Conservation (phyloP, 2,888 invertebrate species). For the Apotomis turbidana region DNA sequence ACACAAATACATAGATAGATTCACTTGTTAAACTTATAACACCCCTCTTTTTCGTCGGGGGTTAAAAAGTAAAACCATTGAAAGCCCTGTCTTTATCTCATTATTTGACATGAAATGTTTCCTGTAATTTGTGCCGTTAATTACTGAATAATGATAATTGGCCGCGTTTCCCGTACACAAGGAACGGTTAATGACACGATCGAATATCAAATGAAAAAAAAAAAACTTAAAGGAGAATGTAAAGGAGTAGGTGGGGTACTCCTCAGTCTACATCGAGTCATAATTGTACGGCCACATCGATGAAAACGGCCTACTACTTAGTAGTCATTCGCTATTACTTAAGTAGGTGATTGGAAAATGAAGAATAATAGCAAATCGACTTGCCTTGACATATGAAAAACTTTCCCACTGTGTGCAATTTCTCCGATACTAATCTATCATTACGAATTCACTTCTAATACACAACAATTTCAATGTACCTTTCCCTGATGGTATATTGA, state of each 20-base stretch:
- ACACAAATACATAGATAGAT: too few species aligned
- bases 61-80: not conserved
- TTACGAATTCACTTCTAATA: conserved; percentile 35
- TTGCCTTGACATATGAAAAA: conserved; percentile 30
- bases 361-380: conserved; percentile 25
- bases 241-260: conserved; percentile 8
- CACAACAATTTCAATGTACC: conserved; percentile 13
- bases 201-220: conserved; percentile 23
- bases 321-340: conserved; percentile 32
- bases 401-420: conserved; percentile 28
- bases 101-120: conserved; percentile 13
- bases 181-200: not conserved
- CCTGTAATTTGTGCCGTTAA: conserved; percentile 17
- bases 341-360: conserved; percentile 34
- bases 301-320: conserved; percentile 27
- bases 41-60: too few species aligned
- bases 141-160: conserved; percentile 19
- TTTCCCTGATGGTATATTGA: not conserved
- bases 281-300: conserved; percentile 27
- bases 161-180: not conserved
- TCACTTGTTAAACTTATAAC: too few species aligned
- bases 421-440: conserved; percentile 31
- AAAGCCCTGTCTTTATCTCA: not conserved
- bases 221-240: conserved; percentile 15
- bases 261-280: conserved; percentile 16